Percentiles rank a stretch among this genome's conserved stretches.
Evolutionary conservation across 2,113 vertebrate genomes (phyloP).

Genomic region (Dipodomys merriami): DNA sequence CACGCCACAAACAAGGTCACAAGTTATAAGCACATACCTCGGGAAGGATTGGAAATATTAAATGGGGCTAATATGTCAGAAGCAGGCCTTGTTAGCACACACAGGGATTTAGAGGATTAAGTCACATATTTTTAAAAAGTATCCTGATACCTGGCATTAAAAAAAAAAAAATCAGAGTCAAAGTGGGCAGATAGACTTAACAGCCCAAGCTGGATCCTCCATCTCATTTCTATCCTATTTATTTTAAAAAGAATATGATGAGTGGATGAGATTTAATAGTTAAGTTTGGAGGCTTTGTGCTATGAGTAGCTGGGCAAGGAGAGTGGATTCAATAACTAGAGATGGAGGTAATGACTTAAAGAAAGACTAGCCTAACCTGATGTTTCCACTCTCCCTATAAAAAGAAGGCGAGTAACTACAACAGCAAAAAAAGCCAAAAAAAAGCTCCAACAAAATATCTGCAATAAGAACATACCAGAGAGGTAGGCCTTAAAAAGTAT

Average conservation of each 20-base stretch:
- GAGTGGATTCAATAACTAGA: not conserved
- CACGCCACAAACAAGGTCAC: conserved; percentile 65
- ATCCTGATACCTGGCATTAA: not conserved
- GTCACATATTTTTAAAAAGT: conserved; percentile 14
- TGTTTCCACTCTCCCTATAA: not conserved
- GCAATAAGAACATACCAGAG: not conserved
- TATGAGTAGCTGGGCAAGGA: not conserved
- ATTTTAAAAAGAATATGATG: conserved; percentile 30
- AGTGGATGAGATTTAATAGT: conserved; percentile 17
- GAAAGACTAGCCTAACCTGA: not conserved
- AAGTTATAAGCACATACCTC: conserved; percentile 70
- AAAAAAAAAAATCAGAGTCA: conserved; percentile 32
- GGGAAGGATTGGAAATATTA: not conserved
- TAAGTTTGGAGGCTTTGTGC: not conserved
- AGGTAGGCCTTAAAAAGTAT: conserved; percentile 17
- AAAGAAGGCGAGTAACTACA: not conserved
- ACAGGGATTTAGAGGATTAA: not conserved
- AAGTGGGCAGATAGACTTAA: conserved; percentile 13
- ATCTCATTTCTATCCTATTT: conserved; percentile 8
- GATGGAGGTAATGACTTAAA: not conserved
- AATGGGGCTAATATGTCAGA: not conserved
- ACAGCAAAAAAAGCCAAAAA: not conserved
- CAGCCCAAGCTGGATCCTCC: conserved; percentile 14
- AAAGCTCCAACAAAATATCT: not conserved
- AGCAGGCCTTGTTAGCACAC: not conserved